Percentiles rank a stretch among this genome's conserved stretches.
These are phyloP conservation scores for Cryptoprocta ferox DNA, from an alignment of 2,797 vertebrate genomes.

Conservation along the genomic window DNA sequence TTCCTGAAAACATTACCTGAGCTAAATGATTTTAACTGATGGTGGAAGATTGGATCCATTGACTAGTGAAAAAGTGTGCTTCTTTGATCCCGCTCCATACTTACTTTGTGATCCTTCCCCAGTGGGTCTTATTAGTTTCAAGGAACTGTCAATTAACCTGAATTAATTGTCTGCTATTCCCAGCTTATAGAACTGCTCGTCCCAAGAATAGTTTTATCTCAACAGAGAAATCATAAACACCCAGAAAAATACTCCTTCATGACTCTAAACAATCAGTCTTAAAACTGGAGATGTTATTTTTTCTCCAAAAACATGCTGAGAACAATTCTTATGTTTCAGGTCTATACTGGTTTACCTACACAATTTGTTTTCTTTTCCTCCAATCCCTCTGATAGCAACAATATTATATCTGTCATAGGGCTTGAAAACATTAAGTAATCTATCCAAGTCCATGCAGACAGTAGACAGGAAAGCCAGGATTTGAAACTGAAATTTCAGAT, in stretches of 20 bases:
- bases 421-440: background rate
- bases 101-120: background rate
- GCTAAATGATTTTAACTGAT: background rate
- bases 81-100: background rate
- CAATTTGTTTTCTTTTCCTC: background rate
- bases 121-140: background rate
- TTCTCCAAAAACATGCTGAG: background rate
- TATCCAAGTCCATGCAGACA: background rate
- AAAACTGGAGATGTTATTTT: conserved; percentile 27
- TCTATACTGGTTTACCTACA: background rate
- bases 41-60: background rate
- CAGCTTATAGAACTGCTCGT: background rate
- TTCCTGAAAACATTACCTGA: background rate
- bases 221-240: background rate
- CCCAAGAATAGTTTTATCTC: background rate
- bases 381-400: background rate
- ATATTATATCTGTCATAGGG: background rate
- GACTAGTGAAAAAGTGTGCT: background rate
- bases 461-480: background rate
- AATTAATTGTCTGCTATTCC: background rate
- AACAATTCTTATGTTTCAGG: background rate
- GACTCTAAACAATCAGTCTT: background rate
- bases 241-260: background rate
- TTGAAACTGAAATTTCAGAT: conserved; percentile 29
- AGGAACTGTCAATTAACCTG: background rate